phyloP scores from a whole-genome alignment of 2,888 invertebrate genomes.

The Epistrophe grossulariae region DNA sequence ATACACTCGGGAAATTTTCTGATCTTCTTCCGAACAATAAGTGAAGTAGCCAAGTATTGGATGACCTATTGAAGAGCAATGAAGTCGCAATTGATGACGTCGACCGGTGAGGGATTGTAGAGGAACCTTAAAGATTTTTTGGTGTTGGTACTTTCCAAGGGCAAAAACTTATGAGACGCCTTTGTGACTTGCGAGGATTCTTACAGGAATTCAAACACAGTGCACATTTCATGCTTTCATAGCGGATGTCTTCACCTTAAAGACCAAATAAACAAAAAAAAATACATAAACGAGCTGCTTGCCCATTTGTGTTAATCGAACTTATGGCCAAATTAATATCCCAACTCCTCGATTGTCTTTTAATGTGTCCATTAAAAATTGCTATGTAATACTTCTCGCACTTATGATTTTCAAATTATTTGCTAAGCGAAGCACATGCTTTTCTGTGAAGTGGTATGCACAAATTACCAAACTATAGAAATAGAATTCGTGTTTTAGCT shows the following conservation, averaged over 20 bases:
- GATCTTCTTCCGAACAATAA: constrained; percentile 88
- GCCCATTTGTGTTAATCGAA: background rate
- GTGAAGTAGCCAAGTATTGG: constrained; percentile 93
- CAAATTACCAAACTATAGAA: constrained; percentile 90
- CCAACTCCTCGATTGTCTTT: constrained; percentile 81
- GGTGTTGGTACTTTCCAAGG: constrained; percentile 86
- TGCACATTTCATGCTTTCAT: constrained; percentile 87
- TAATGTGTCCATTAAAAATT: constrained; percentile 87
- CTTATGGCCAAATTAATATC: constrained; percentile 57
- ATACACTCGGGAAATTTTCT: constrained; percentile 89
- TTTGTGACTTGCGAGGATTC: constrained; percentile 86
- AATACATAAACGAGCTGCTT: background rate
- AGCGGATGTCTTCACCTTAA: constrained; percentile 86
- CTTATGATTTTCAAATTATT: constrained; percentile 86
- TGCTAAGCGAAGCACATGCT: constrained; percentile 87
- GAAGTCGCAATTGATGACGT: constrained; percentile 92
- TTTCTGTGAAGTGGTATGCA: constrained; percentile 89
- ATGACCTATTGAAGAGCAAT: constrained; percentile 89
- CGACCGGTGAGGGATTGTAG: constrained; percentile 90
- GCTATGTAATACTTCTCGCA: constrained; percentile 91
- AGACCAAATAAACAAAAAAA: constrained; percentile 22
- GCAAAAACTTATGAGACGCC: constrained; percentile 88
- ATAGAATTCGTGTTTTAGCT: constrained; percentile 86
- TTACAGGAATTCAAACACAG: constrained; percentile 82
- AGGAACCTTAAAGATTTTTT: constrained; percentile 89